Conservation (phyloP, 2,888 invertebrate species). For the Polydrusus cervinus region DNA sequence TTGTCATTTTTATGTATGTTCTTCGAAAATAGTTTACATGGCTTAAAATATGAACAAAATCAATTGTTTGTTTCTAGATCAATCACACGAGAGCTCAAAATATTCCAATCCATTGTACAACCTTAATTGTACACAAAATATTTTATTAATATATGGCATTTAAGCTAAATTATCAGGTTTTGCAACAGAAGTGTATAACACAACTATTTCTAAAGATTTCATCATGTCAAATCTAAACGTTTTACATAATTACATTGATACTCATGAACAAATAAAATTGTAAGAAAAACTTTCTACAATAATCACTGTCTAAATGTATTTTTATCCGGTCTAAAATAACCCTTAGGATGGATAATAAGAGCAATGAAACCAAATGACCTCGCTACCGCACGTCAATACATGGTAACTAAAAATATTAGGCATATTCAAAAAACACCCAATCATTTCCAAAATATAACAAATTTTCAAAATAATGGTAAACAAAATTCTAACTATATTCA, state of each 20-base stretch:
- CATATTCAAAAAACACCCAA: neutral
- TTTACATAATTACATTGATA: neutral
- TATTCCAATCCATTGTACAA: no score
- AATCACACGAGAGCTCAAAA: no score
- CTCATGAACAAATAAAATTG: neutral
- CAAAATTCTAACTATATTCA: neutral
- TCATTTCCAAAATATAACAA: neutral
- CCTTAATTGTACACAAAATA: neutral
- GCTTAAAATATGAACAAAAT: no score
- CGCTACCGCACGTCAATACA: constrained; percentile 1
- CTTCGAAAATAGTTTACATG: no score
- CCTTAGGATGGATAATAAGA: neutral
- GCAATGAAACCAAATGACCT: neutral
- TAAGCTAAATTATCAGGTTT: neutral
- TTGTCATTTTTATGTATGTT: no score
- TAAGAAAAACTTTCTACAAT: neutral
- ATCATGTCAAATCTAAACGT: neutral
- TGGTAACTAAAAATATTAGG: neutral
- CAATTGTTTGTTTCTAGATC: no score
- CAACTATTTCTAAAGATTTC: neutral
- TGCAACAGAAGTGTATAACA: neutral
- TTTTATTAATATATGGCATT: constrained; percentile 2
- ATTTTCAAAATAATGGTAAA: neutral
- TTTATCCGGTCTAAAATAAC: constrained; percentile 1
- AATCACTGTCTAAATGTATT: neutral